A percentile compares a stretch with the other conserved stretches of the same genome.
Conservation (phyloP, 2,797 vertebrate genomes). For the Sebastes cheni region DNA sequence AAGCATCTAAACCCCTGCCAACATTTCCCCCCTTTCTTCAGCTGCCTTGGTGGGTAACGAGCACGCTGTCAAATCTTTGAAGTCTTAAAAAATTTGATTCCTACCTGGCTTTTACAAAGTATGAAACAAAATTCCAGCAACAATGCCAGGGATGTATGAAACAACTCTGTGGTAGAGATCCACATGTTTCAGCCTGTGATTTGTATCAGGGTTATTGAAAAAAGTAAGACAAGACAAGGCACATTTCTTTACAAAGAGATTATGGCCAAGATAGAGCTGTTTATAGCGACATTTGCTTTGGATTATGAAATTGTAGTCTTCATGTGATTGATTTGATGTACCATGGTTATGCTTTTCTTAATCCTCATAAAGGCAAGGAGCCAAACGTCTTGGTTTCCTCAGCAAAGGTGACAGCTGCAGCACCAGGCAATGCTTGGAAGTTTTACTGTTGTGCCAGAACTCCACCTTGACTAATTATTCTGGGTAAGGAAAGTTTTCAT, state of each 20-base stretch:
- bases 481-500: too few relatives aligned
- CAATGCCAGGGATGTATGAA: not conserved
- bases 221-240: not conserved
- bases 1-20: not conserved
- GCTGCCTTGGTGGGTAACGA: not conserved
- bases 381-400: not conserved
- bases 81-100: not conserved
- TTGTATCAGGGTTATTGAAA: not conserved
- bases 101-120: not conserved
- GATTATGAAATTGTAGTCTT: not conserved
- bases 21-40: not conserved
- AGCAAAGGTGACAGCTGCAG: not conserved
- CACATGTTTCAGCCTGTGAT: not conserved
- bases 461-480: not conserved
- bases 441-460: not conserved
- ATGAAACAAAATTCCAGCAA: not conserved
- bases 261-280: not conserved
- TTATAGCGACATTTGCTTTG: not conserved
- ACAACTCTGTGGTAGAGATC: not conserved
- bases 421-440: not conserved
- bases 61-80: not conserved
- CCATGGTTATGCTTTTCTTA: not conserved
- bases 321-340: not conserved
- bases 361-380: not conserved
- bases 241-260: not conserved